Base-by-base conservation (phyloP, 2,888 invertebrate species). In the Chrysotoxum bicinctum region DNA sequence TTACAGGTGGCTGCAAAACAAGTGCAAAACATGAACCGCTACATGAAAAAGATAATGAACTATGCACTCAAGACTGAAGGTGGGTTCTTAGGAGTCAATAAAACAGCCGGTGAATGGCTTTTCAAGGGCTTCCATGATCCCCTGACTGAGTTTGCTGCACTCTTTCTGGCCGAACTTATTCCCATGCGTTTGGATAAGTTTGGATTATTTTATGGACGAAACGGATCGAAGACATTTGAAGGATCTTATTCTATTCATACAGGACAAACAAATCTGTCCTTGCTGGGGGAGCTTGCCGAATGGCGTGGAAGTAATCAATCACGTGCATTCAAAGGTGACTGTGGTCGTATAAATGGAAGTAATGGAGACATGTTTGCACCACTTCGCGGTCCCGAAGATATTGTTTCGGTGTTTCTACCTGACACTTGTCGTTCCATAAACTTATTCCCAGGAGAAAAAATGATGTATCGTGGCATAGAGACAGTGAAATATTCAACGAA, bases 331-430 rank as follows among this genome's bases (percentile, higher is more conserved):
- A 88, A 91, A 0, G 94, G 92, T 21, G 92, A 94, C 76, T 97
- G 97, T 89, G 95, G 94, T 3, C 90, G 89, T 37, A 94, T 97
- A 5, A 93, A 93, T 88, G 97, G 97, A 30, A 95, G 95, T 12
- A 94, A 95, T 0, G 97, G 97, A 0, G 97, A 97, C 90, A 92
- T 97, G 43, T 97, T 96, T 95, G 95, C 96, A 12, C 96, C 96
- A 0, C 80, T 86, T 8, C 88, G 89, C 1, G 75, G 69, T 7
- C 90, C 93, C 4, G 92, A 94, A 7, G 94, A 94, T 58, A 90
- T 93, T 0, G 91, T 96, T 12, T 91, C 93, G 3, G 91, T 97
- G 82, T 97, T 97, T 91, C 93, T 95, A 0, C 92, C 96, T 0
- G 97, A 97, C 91, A 92, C 96, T 84, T 96, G 96, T 93, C 94